A percentile compares a stretch with the other conserved stretches of the same genome.
These are phyloP conservation scores for Labia minor DNA, from an alignment of 2,888 invertebrate species.

Conservation along the genomic window DNA sequence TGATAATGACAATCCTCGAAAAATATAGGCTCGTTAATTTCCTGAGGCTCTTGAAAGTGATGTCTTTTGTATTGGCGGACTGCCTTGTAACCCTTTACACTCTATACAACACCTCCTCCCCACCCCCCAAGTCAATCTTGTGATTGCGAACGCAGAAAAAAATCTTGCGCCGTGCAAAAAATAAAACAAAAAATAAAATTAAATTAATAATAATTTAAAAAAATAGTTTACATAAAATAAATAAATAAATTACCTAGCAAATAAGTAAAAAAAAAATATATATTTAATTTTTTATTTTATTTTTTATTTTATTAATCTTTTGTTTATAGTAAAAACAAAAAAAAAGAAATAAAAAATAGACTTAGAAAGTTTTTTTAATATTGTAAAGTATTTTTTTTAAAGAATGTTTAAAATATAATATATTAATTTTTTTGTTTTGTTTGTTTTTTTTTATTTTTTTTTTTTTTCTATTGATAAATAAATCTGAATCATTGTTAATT, in stretches of 20 bases:
- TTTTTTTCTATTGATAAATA: background rate
- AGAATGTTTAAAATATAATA: background rate
- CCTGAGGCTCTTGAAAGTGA: background rate
- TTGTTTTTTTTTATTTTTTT: background rate
- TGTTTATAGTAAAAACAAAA: background rate
- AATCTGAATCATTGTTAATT: background rate
- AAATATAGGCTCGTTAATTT: too few species aligned
- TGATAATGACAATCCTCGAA: too few species aligned
- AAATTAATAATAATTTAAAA: background rate
- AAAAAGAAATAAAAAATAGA: too few species aligned
- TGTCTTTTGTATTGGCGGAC: background rate
- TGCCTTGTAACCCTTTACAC: background rate
- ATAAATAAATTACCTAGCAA: background rate
- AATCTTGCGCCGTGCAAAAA: background rate
- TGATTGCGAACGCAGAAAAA: slow-evolving; percentile 1
- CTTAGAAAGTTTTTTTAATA: background rate
- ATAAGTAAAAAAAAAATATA: background rate
- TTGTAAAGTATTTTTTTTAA: background rate
- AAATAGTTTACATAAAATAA: too few species aligned
- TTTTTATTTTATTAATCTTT: background rate
- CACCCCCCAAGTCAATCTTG: background rate
- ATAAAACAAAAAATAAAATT: background rate
- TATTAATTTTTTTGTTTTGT: background rate
- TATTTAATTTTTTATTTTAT: slow-evolving; percentile 5
- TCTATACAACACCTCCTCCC: too few species aligned